Evolutionary conservation across 2,888 invertebrate genomes (phyloP).

Genomic region (Polymixis flavicincta): DNA sequence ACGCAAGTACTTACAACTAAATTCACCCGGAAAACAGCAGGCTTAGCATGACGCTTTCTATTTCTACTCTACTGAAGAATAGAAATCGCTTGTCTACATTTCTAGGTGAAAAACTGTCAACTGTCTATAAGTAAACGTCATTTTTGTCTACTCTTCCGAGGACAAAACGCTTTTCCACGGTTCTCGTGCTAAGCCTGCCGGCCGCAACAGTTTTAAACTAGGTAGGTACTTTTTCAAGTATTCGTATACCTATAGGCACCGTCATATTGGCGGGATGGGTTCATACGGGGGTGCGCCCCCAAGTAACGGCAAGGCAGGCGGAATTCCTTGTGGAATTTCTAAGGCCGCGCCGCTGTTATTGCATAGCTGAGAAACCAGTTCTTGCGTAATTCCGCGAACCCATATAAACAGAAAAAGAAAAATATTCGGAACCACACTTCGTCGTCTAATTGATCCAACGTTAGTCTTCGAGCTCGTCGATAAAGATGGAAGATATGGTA

Average conservation of each 20-base stretch:
- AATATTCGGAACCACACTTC: slow-evolving; percentile 10
- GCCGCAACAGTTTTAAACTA: too few relatives aligned
- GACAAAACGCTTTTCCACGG: too few relatives aligned
- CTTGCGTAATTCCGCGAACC: slow-evolving; percentile 27
- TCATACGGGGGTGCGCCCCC: slow-evolving; percentile 43
- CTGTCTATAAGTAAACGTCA: too few relatives aligned
- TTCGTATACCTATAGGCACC: background rate
- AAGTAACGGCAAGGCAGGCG: slow-evolving; percentile 38
- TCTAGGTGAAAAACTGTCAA: too few relatives aligned
- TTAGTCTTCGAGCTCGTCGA: background rate
- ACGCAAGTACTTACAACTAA: background rate
- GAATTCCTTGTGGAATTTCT: slow-evolving; percentile 40
- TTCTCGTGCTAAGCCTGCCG: too few relatives aligned
- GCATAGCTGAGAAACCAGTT: slow-evolving; percentile 36
- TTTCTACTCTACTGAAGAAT: too few relatives aligned
- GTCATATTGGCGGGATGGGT: background rate
- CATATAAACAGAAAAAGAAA: slow-evolving; percentile 8
- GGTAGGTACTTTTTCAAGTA: background rate
- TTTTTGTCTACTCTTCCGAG: too few relatives aligned
- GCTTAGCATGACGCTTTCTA: too few relatives aligned
- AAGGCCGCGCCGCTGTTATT: slow-evolving; percentile 24
- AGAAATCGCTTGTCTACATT: too few relatives aligned
- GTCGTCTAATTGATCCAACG: slow-evolving; percentile 30
- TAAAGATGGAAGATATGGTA: slow-evolving; percentile 12
- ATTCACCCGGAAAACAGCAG: background rate